phyloP scores from a whole-genome alignment of 2,113 vertebrate genomes.

The Scopus umbretta region DNA sequence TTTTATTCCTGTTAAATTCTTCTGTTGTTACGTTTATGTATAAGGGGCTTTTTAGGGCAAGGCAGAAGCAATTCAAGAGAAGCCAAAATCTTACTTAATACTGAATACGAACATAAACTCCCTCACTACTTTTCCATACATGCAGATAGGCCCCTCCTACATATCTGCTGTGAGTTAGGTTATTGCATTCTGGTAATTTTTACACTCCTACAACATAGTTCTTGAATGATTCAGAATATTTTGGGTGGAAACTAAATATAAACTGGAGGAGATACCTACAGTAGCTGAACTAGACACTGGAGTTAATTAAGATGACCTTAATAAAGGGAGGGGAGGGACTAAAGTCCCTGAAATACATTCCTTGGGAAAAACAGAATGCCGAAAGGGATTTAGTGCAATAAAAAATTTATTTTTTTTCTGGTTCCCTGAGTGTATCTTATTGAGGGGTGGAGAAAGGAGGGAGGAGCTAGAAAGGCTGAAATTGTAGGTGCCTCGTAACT shows the following conservation, averaged over 20 bases:
- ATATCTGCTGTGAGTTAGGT: not conserved
- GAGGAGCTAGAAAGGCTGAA: not conserved
- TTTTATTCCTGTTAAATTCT: not conserved
- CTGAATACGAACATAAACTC: not conserved
- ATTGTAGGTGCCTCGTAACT: not conserved
- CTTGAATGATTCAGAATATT: conserved; percentile 41
- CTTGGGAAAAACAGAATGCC: not conserved
- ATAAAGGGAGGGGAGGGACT: not conserved
- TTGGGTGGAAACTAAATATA: conserved; percentile 39
- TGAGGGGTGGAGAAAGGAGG: not conserved
- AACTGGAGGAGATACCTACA: not conserved
- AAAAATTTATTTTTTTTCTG: not conserved
- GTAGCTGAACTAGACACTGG: not conserved
- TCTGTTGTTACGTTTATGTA: not conserved
- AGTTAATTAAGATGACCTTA: conserved; percentile 25
- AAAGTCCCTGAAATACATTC: not conserved
- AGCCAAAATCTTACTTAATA: not conserved
- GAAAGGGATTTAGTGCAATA: not conserved
- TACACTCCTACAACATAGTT: conserved; percentile 1
- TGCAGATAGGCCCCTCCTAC: not conserved
- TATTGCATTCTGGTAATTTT: conserved; percentile 25
- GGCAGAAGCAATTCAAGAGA: not conserved
- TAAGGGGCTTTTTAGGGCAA: not conserved
- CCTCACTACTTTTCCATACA: not conserved
- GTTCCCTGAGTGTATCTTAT: not conserved